These are phyloP conservation scores for Premnoplex brunnescens DNA, from an alignment of 2,797 vertebrate genomes.

Conservation along the genomic window DNA sequence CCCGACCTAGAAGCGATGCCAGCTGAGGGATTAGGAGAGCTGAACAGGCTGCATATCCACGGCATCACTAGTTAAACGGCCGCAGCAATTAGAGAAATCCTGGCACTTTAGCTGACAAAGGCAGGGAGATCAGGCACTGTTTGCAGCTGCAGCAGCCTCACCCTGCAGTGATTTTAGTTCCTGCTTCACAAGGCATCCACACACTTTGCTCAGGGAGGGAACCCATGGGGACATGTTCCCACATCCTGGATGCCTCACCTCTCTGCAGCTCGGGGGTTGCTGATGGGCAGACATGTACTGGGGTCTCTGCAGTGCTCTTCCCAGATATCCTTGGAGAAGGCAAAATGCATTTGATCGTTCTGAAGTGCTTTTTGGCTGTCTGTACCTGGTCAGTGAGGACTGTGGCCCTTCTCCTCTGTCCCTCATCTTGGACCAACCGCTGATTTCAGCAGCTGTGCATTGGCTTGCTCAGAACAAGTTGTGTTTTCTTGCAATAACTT, in stretches of 20 bases:
- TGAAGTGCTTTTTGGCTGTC: background rate
- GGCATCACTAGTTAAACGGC: background rate
- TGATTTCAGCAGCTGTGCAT: background rate
- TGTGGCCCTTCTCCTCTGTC: fast-evolving
- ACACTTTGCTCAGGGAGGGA: fast-evolving
- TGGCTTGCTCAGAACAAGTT: background rate
- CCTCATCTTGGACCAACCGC: background rate
- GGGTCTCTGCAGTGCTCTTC: background rate
- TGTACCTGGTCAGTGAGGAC: fast-evolving
- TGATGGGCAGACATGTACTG: fast-evolving
- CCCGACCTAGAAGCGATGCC: fast-evolving
- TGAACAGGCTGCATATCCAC: background rate
- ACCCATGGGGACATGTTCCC: background rate
- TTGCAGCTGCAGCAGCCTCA: background rate
- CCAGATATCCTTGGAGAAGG: background rate
- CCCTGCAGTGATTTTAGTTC: fast-evolving
- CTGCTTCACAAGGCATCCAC: background rate
- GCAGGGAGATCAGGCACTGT: background rate
- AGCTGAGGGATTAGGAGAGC: slow-evolving; percentile 16
- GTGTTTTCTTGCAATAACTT: background rate
- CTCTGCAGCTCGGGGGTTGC: fast-evolving
- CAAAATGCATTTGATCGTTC: background rate
- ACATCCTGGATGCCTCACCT: fast-evolving
- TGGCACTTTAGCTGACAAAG: slow-evolving; percentile 16
- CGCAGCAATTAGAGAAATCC: slow-evolving; percentile 5